These are phyloP conservation scores for Andrena bicolor DNA, from an alignment of 2,888 invertebrate species.

Conservation along the genomic window DNA sequence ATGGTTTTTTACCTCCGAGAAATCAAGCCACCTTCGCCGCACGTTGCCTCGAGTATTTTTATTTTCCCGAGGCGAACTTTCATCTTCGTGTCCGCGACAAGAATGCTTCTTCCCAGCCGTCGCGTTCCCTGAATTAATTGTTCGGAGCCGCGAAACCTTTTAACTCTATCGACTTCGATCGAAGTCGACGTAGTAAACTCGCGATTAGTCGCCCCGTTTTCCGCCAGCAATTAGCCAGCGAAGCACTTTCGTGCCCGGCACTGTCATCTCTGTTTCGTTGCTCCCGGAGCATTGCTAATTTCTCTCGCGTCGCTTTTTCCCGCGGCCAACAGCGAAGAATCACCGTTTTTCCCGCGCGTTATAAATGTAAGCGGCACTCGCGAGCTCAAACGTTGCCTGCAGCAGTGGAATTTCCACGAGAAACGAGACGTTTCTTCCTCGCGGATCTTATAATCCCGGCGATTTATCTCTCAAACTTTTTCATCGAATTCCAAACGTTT, in stretches of 20 bases:
- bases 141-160: not conserved
- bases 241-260: not conserved
- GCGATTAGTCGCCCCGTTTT: not conserved
- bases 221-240: not conserved
- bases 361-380: not conserved
- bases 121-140: conserved; percentile 19
- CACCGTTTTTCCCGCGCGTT: conserved; percentile 2
- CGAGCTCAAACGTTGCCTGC: not conserved
- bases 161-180: not conserved
- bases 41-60: conserved; percentile 34
- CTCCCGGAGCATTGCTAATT: conserved; percentile 1
- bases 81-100: conserved; percentile 20
- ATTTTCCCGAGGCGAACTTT: conserved; percentile 19
- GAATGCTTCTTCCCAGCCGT: conserved; percentile 9
- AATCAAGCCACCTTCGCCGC: conserved; percentile 28
- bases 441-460: not conserved
- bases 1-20: conserved; percentile 33
- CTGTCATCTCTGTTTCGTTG: conserved; percentile 4
- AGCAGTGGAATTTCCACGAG: conserved; percentile 1
- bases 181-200: not conserved
- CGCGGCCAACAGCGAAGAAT: not conserved
- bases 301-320: conserved; percentile 1
- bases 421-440: not conserved
- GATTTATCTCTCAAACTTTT: not conserved
- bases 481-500: not conserved